phyloP scores from a whole-genome alignment of 1,140 invertebrate genomes.

The Lasaia peninsularis region DNA sequence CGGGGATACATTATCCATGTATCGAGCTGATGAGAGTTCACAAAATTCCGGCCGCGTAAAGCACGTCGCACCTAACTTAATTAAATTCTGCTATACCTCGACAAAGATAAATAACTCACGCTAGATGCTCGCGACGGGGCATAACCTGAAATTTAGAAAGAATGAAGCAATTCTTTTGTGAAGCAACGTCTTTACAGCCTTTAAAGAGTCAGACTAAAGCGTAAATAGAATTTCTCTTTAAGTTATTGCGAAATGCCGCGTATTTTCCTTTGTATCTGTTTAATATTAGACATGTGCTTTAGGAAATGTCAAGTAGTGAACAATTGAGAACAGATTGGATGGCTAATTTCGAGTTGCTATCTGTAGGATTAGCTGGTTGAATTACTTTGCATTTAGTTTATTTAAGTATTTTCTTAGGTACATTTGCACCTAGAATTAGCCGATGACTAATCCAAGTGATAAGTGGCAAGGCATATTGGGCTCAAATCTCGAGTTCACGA shows the following conservation, averaged over 20 bases:
- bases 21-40: slow-evolving; percentile 37
- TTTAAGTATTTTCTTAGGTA: no score
- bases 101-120: slow-evolving; percentile 62
- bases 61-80: slow-evolving; percentile 63
- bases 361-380: background rate
- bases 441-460: no score
- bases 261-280: slow-evolving; percentile 17
- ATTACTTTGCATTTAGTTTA: background rate
- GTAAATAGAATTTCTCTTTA: slow-evolving; percentile 27
- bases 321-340: background rate
- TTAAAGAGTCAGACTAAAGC: slow-evolving; percentile 17
- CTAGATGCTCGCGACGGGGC: slow-evolving; percentile 28
- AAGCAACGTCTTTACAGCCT: slow-evolving; percentile 28
- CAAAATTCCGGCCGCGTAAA: slow-evolving; percentile 52
- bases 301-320: background rate
- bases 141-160: slow-evolving; percentile 53
- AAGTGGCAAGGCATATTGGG: no score
- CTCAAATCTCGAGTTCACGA: no score
- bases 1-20: slow-evolving; percentile 24
- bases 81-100: slow-evolving; percentile 64
- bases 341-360: background rate
- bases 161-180: slow-evolving; percentile 52
- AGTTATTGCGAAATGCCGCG: slow-evolving; percentile 17
- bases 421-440: no score
- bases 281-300: slow-evolving; percentile 21